These are phyloP conservation scores for Drosophila dunni DNA, from an alignment of 1,140 invertebrate genomes.

Conservation along the genomic window DNA sequence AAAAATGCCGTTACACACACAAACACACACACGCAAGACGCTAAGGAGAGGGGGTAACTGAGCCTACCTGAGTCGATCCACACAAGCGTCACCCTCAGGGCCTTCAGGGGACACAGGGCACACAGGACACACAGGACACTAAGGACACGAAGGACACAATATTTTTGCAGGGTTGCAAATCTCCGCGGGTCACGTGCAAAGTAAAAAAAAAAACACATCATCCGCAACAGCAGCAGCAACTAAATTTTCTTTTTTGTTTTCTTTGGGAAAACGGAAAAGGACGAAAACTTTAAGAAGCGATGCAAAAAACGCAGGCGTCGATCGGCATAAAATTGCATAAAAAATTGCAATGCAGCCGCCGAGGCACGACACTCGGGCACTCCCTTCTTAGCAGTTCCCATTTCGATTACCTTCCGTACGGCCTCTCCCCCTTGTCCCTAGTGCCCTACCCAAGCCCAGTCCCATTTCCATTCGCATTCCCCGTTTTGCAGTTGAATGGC, in stretches of 20 bases:
- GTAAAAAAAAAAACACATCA: conserved; percentile 19
- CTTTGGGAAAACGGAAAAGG: not conserved
- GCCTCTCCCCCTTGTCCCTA: conserved; percentile 1
- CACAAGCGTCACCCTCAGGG: conserved; percentile 39
- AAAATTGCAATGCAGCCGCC: conserved; percentile 71
- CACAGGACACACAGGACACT: no score
- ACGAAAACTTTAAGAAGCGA: conserved; percentile 17
- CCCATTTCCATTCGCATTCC: conserved; percentile 2
- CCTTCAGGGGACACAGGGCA: conserved; percentile 14
- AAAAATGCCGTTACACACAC: conserved; percentile 74
- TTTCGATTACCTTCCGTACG: not conserved
- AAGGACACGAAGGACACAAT: conserved; percentile 11
- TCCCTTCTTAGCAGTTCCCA: not conserved
- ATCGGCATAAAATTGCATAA: conserved; percentile 75
- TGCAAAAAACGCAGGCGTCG: conserved; percentile 48
- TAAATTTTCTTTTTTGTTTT: conserved; percentile 10
- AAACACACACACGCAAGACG: conserved; percentile 14
- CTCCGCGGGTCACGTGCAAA: conserved; percentile 22
- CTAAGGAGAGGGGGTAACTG: not conserved
- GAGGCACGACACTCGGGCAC: not conserved
- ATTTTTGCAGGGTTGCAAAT: conserved; percentile 50
- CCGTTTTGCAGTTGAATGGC: conserved; percentile 50
- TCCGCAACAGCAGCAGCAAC: not conserved
- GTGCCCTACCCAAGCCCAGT: not conserved
- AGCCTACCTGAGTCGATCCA: conserved; percentile 64